A percentile compares a stretch with the other conserved stretches of the same genome.
phyloP scores from a whole-genome alignment of 2,888 invertebrate genomes.

The Harpalus rubripes region DNA sequence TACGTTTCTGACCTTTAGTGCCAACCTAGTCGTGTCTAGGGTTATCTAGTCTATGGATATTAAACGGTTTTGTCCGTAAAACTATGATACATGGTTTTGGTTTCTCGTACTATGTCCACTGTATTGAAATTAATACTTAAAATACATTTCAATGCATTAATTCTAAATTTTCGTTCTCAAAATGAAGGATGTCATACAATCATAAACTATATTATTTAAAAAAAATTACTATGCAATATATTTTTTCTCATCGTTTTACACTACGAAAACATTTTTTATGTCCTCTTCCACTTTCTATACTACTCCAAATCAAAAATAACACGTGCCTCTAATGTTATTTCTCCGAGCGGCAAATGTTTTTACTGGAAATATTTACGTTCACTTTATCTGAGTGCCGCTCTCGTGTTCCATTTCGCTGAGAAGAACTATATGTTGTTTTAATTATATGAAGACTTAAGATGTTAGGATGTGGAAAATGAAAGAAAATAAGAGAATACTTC shows the following conservation, averaged over 20 bases:
- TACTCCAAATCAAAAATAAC: conserved; percentile 56
- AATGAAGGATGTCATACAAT: too few species aligned
- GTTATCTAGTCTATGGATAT: too few species aligned
- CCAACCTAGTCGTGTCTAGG: too few species aligned
- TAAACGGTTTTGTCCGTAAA: too few species aligned
- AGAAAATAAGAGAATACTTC: neutral
- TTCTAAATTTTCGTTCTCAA: too few species aligned
- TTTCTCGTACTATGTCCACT: too few species aligned
- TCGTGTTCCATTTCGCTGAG: neutral
- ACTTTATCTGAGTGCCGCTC: conserved; percentile 40
- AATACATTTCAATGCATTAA: too few species aligned
- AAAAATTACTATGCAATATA: neutral
- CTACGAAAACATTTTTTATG: neutral
- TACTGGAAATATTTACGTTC: conserved; percentile 50
- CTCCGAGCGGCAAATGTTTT: conserved; percentile 28
- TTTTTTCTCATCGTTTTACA: neutral
- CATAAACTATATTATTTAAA: too few species aligned
- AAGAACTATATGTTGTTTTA: conserved; percentile 50
- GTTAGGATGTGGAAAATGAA: neutral
- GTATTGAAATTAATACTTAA: too few species aligned
- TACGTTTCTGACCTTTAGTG: too few species aligned
- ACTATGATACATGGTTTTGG: too few species aligned
- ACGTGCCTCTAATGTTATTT: conserved; percentile 40
- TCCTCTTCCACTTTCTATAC: neutral
- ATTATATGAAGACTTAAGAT: conserved; percentile 47